Evolutionary conservation across 2,888 invertebrate genomes (phyloP), one percentile per base, ranked within the genome.

Genomic region (Tipula lateralis): DNA sequence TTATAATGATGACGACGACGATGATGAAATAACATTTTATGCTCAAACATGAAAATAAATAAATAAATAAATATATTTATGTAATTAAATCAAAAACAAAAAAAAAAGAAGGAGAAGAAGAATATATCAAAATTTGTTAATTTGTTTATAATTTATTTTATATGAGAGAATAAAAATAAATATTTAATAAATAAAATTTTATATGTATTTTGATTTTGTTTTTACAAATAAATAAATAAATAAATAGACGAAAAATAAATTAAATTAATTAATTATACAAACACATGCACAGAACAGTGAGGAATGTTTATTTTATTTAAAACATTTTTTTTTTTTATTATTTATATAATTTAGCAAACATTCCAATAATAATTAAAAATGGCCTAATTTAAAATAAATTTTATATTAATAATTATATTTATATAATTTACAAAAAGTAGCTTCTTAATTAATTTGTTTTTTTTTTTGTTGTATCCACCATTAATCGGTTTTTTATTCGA

Each of bases 1-100:
- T 7, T 7, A 34, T 13, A 36, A 87, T 84, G 87, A 88, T 6
- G 87, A 88, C 30, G 86, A 86, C 2, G 85, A 85, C 13, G 83
- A 85, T 13, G 84, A 86, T 32, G 81, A 85, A 12, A 85, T 85
- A n/a, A 84, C 84, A n/a, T 84, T 84, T 50, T 84, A 84, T 84
- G 84, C 84, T 30, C 84, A 84, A 44, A 84, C 84, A 84, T 84
- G 84, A 84, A 44, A 84, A 84, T 84, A 50, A 44, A 16, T 84
- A 50, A 50, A 12, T 44, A 16, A 16, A 50, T 50, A 36, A 5
- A 32, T 9, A 39, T 39, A 39, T 12, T 39, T 39, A 39, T 12
- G 2, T 39, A 44, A 44, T 44, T 44, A 50, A 50, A 16, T 50
- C 6, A 50, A 16, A 50, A 16, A 50, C 0, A 50, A 50, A 50